Base-by-base conservation (phyloP, 2,113 vertebrate genomes). In the Andinoacara biseriatus region DNA sequence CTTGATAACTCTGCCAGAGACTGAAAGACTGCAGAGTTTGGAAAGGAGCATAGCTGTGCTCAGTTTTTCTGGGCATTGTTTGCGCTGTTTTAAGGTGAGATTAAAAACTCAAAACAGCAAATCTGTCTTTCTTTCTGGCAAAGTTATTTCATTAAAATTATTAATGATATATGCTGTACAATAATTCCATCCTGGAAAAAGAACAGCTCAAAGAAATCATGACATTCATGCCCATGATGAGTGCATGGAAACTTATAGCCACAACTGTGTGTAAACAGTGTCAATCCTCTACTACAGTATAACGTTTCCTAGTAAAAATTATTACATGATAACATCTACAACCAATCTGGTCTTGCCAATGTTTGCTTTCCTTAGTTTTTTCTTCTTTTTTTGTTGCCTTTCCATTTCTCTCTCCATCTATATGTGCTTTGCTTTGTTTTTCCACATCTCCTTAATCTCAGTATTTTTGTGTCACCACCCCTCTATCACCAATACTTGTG, bases 1-100 rank as follows among this genome's bases (percentile, higher is more conserved):
- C n/a, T 65, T 65, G 14, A 3, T 43, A 13, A 65, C 62, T 65
- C 40, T 43, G n/a, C 14, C 24, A 22, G n/a, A 24, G 14, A 24
- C 35, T 43, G 0, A 0, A 5, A 65, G 43, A 46, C 26, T 17
- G 38, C 62, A 26, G 62, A 7, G 46, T 46, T 67, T 67, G 1
- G 38, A 67, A 43, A 46, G 14, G 2, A 46, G 5, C 38, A 17
- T 43, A 13, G 11, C 5, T 17, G 33, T 49, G 14, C 6, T 49
- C 5, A 5, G 17, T 15, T 3, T 3, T 17, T 49, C 46, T 9
- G 18, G 49, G 43, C 13, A 14, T 15, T 49, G 14, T 49, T 17
- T 52, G 38, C 7, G 17, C 17, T 24, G 17, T 18, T 49, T 67
- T 18, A 67, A 67, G 22, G 22, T 2, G 22, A 46, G 40, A 67